Conservation (phyloP, 2,113 vertebrate genomes). For the Oreochromis spilurus region DNA sequence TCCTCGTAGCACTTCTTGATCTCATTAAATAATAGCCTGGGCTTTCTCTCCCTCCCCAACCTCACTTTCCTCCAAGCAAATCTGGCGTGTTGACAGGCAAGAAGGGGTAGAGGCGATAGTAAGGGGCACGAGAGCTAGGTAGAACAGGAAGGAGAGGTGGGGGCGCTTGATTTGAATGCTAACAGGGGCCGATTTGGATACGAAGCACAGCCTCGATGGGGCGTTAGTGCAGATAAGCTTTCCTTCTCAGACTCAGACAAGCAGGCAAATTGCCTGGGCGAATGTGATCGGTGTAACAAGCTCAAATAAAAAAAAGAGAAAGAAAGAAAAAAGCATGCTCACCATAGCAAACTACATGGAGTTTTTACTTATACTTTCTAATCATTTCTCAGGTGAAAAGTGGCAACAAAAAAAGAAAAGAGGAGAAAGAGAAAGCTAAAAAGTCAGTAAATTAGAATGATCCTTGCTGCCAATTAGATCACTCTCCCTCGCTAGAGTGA, state of each 20-base stretch:
- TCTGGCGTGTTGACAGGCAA: conserved; percentile 18
- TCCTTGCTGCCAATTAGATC: conserved; percentile 63
- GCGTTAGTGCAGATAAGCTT: conserved; percentile 63
- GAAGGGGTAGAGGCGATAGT: neutral
- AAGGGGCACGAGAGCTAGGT: conserved; percentile 1
- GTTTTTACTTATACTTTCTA: conserved; percentile 24
- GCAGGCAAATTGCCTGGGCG: conserved; percentile 61
- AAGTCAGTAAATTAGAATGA: conserved; percentile 50
- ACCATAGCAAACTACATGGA: conserved; percentile 23
- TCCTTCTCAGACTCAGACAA: conserved; percentile 61
- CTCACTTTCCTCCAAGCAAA: neutral
- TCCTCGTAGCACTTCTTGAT: conserved; percentile 33
- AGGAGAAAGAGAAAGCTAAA: neutral
- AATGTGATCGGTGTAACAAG: conserved; percentile 68
- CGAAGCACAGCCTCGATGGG: conserved; percentile 14
- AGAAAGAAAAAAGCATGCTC: neutral
- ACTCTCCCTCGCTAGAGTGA: conserved; percentile 7
- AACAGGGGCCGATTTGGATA: conserved; percentile 42
- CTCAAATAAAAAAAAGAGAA: neutral
- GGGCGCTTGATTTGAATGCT: conserved; percentile 59
- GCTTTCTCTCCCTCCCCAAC: neutral
- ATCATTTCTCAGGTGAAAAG: conserved; percentile 48
- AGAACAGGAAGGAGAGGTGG: neutral
- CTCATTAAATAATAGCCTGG: conserved; percentile 50
- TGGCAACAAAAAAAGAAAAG: neutral